Percentiles rank a stretch among this genome's conserved stretches.
Evolutionary conservation across 2,113 vertebrate genomes (phyloP).

Genomic region (Pterophyllum scalare): DNA sequence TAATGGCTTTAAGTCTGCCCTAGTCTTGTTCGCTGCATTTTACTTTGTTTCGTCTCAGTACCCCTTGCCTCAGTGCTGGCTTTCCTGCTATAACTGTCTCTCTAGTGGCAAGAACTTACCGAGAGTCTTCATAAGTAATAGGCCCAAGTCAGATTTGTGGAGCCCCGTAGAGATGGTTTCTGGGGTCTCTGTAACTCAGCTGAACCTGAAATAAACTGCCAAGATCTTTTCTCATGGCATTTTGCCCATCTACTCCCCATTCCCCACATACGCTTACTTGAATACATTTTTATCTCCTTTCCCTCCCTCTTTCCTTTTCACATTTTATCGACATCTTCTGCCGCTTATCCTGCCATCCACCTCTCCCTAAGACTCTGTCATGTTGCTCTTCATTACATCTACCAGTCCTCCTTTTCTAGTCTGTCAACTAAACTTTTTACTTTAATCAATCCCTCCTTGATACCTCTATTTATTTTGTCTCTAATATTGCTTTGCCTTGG

Average conservation of each 20-base stretch:
- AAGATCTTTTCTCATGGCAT: conserved; percentile 50
- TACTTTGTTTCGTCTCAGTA: conserved; percentile 19
- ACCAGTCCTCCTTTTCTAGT: conserved; percentile 14
- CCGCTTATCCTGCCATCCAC: conserved; percentile 40
- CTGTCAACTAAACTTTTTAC: conserved; percentile 26
- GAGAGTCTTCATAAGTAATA: conserved; percentile 85
- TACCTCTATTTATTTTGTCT: conserved; percentile 19
- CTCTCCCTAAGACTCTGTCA: conserved; percentile 23
- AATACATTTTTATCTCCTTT: conserved; percentile 75
- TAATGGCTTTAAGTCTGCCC: conserved; percentile 18
- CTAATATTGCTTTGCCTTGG: background rate
- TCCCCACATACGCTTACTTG: conserved; percentile 38
- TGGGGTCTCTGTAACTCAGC: conserved; percentile 83
- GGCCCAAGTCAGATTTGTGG: conserved; percentile 79
- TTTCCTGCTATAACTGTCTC: conserved; percentile 26
- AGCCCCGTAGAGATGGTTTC: conserved; percentile 78
- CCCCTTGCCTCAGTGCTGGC: conserved; percentile 18
- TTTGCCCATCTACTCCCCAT: conserved; percentile 29
- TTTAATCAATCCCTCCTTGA: conserved; percentile 11
- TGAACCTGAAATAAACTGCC: conserved; percentile 87
- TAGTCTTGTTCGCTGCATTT: conserved; percentile 28
- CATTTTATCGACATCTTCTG: conserved; percentile 44
- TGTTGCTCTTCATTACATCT: conserved; percentile 43
- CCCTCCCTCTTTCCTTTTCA: conserved; percentile 24
- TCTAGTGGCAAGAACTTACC: conserved; percentile 35